Evolutionary conservation across 1,140 invertebrate genomes (phyloP), one percentile per base, ranked within the genome.

Genomic region (Kradibia gibbosae): DNA sequence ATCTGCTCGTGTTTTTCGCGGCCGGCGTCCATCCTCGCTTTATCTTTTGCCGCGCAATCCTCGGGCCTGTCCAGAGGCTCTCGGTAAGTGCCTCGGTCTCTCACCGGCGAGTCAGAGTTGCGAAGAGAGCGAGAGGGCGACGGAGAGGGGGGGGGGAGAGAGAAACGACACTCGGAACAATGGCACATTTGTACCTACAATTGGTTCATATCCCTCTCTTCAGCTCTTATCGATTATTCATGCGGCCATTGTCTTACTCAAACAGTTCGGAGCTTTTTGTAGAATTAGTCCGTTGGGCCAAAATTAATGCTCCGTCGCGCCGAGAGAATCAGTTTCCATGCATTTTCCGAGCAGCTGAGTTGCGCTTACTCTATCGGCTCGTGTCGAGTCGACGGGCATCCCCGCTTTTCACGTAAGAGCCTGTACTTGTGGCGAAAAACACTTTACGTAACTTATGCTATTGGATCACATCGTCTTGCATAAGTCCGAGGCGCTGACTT

Each of bases 111-210:
- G 57, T 77, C n/a, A n/a, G n/a, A n/a, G n/a, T 57, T n/a, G 0
- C 1, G 3, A 3, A 28, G 25, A n/a, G n/a, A n/a, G 20, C 20
- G 70, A n/a, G n/a, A 55, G 31, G 1, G 25, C 57, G 36, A 55
- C 17, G 22, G 11, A 65, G 45, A 17, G 8, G 45, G 45, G 45
- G 7, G 7, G 45, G 53, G 3, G 57, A 31, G 75, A 65, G 75
- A 77, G 65, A 77, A 62, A 48, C 7, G 28, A 7, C 42, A n/a
- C 31, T 65, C 28, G 31, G 22, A 28, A 78, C 76, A 78, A 78
- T 78, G 76, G 60, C 42, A 53, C 42, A 70, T 67, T 78, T 70
- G 76, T 78, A 50, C 3, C 31, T 70, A 70, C 70, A 78, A 78
- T 78, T 78, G 62, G 76, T 20, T 62, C 76, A 53, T 20, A 62